phyloP scores from a whole-genome alignment of 2,888 invertebrate species.

The Oeneis ivallda region DNA sequence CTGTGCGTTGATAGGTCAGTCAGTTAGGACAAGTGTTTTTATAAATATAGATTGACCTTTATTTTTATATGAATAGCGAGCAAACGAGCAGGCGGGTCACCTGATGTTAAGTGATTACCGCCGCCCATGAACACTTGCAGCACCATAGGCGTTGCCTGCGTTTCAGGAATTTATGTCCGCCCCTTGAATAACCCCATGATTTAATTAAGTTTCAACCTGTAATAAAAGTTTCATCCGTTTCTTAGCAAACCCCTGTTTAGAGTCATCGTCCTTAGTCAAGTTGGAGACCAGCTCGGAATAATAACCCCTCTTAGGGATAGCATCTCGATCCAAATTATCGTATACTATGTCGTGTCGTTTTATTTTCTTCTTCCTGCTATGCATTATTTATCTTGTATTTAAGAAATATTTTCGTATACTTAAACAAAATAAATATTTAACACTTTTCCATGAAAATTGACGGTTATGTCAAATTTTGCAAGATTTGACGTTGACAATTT shows the following conservation, averaged over 20 bases:
- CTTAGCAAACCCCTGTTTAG: conserved; percentile 61
- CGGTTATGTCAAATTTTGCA: not conserved
- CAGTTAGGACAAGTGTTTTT: too few relatives aligned
- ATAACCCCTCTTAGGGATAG: conserved; percentile 78
- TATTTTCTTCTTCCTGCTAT: conserved; percentile 66
- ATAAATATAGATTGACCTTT: too few relatives aligned
- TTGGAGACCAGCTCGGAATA: conserved; percentile 83
- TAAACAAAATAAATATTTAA: not conserved
- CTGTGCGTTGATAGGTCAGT: too few relatives aligned
- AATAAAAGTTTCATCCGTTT: conserved; percentile 71
- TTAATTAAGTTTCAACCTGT: too few relatives aligned
- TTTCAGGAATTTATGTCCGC: too few relatives aligned
- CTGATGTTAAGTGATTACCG: too few relatives aligned
- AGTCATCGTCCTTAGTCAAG: conserved; percentile 63
- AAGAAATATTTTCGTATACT: not conserved
- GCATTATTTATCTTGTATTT: conserved; percentile 48
- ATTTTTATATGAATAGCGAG: too few relatives aligned
- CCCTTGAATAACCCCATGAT: too few relatives aligned
- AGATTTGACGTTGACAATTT: not conserved
- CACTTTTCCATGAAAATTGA: not conserved
- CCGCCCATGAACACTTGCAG: too few relatives aligned
- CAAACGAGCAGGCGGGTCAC: too few relatives aligned
- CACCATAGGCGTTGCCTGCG: too few relatives aligned
- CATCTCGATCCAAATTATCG: conserved; percentile 60
- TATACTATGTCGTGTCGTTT: conserved; percentile 68